Percentiles rank a stretch among this genome's conserved stretches.
These are phyloP conservation scores for Apostichopus californicus DNA, from an alignment of 35 echinoderm and acorn worm species.

Conservation along the genomic window DNA sequence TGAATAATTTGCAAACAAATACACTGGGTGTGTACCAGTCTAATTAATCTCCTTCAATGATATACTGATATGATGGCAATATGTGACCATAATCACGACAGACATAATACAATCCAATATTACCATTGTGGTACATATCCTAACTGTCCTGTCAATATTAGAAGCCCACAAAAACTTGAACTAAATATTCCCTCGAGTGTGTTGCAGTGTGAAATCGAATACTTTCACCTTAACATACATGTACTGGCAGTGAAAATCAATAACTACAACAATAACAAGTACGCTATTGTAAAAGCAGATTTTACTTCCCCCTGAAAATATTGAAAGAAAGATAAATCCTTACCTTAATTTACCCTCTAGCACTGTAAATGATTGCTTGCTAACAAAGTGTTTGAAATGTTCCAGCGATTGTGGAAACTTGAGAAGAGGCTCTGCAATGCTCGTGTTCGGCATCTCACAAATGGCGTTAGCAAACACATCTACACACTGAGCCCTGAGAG, in stretches of 20 bases:
- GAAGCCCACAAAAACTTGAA: neutral
- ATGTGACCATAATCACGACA: too few species aligned
- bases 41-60: too few species aligned
- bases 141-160: neutral
- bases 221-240: neutral
- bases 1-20: too few species aligned
- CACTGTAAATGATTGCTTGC: constrained; percentile 82
- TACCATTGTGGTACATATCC: too few species aligned
- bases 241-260: neutral
- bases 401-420: constrained; percentile 59
- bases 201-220: neutral
- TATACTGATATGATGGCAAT: too few species aligned
- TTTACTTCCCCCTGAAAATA: too few species aligned
- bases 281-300: neutral
- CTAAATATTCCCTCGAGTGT: neutral
- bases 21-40: too few species aligned
- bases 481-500: constrained; percentile 73
- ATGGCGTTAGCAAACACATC: constrained; percentile 71
- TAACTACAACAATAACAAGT: neutral
- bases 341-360: constrained; percentile 83
- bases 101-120: too few species aligned
- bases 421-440: constrained; percentile 65
- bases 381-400: constrained; percentile 87
- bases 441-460: constrained; percentile 54
- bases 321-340: too few species aligned